Conservation (phyloP, 2,797 vertebrate genomes). For the Chelonia mydas region DNA sequence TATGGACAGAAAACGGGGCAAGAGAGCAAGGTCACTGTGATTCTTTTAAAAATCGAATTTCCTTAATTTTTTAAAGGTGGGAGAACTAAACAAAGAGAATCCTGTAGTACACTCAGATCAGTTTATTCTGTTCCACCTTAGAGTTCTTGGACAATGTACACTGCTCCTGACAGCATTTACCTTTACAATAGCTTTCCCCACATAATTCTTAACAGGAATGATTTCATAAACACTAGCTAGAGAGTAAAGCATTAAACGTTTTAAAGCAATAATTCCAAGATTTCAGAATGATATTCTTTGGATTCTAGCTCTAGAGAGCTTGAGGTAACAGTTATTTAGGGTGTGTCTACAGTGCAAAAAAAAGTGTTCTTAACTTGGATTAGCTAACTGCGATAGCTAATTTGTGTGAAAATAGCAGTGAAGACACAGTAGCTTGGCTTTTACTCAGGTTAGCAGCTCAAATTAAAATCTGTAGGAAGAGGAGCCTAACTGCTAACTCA, state of each 20-base stretch:
- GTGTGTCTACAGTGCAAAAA: not conserved
- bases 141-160: not conserved
- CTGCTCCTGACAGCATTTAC: too few species aligned
- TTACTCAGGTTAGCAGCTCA: not conserved
- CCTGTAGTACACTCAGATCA: not conserved
- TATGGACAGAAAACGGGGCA: not conserved
- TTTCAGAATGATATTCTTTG: not conserved
- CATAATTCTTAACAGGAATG: not conserved
- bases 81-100: not conserved
- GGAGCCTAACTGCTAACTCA: not conserved
- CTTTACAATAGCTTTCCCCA: not conserved
- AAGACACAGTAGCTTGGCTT: not conserved
- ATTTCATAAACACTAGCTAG: not conserved
- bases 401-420: not conserved
- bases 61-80: not conserved
- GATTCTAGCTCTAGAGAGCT: not conserved
- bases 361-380: not conserved
- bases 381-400: not conserved
- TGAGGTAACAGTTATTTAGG: not conserved
- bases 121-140: not conserved
- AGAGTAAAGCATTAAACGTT: not conserved
- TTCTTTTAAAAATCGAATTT: not conserved
- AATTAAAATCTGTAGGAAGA: not conserved
- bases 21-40: not conserved
- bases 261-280: not conserved